Conservation (phyloP, 2,113 vertebrate species). For the Bombycilla garrulus region DNA sequence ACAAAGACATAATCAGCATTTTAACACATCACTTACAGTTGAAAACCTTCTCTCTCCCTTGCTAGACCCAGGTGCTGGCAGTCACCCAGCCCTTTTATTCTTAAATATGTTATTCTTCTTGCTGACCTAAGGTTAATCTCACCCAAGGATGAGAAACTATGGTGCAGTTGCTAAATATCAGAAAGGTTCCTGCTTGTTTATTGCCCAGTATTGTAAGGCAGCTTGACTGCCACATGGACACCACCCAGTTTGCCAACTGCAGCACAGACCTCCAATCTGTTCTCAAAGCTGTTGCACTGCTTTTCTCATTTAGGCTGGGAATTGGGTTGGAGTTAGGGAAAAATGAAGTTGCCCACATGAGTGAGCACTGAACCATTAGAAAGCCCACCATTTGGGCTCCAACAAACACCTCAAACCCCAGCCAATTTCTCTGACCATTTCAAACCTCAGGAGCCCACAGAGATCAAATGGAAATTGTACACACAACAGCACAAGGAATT, state of each 20-base stretch:
- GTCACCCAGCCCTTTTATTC: slow-evolving; percentile 1
- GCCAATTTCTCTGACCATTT: not conserved
- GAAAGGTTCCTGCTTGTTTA: slow-evolving; percentile 27
- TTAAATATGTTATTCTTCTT: not conserved
- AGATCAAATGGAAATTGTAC: not conserved
- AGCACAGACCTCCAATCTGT: slow-evolving; percentile 58
- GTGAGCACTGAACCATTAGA: not conserved
- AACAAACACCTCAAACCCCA: not conserved
- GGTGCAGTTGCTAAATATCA: slow-evolving; percentile 28
- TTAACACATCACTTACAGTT: not conserved
- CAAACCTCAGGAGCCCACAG: not conserved
- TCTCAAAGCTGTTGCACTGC: slow-evolving; percentile 56
- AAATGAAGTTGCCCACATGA: slow-evolving; percentile 9
- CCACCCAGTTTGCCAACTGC: slow-evolving; percentile 41
- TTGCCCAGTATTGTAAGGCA: slow-evolving; percentile 32
- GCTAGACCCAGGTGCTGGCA: not conserved
- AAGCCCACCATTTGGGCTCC: not conserved
- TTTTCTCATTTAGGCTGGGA: slow-evolving; percentile 36
- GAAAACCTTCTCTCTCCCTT: not conserved
- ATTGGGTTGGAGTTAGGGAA: slow-evolving; percentile 12
- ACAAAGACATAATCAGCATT: not conserved
- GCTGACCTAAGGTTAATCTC: not conserved
- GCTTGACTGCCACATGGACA: slow-evolving; percentile 58
- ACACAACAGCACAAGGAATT: not conserved
- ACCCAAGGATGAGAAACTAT: not conserved